These are phyloP conservation scores for Strix uralensis DNA, from an alignment of 2,113 vertebrate species.

Conservation along the genomic window DNA sequence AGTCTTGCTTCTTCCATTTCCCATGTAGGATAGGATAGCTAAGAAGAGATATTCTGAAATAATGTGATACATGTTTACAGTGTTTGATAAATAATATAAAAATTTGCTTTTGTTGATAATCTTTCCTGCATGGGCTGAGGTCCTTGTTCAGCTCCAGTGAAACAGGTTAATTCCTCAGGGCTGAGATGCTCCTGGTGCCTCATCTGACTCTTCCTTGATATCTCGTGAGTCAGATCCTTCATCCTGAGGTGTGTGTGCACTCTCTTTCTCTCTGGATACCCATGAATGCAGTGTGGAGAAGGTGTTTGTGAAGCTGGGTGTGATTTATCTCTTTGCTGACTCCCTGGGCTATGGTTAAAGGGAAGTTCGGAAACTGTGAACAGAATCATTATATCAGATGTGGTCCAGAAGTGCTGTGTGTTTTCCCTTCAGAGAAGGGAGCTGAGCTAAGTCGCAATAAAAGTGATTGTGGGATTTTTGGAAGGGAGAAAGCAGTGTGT, in stretches of 20 bases:
- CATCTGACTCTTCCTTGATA: not conserved
- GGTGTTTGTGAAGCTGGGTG: not conserved
- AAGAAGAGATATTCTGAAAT: not conserved
- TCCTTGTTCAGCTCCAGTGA: not conserved
- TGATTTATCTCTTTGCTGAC: not conserved
- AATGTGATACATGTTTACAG: not conserved
- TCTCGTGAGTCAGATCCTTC: not conserved
- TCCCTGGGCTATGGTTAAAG: not conserved
- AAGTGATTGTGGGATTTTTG: constrained; percentile 14
- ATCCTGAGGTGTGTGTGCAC: not conserved
- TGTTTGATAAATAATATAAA: not conserved
- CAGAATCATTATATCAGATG: not conserved
- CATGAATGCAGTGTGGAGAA: not conserved
- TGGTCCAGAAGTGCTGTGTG: not conserved
- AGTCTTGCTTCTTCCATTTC: not conserved
- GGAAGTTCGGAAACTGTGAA: not conserved
- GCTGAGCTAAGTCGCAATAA: not conserved
- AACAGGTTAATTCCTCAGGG: not conserved
- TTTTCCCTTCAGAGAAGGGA: not conserved
- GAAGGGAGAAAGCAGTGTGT: constrained; percentile 15
- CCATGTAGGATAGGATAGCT: not conserved
- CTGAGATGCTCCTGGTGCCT: not conserved
- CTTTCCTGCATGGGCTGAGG: not conserved
- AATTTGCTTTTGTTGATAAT: not conserved
- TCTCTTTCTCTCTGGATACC: not conserved